Evolutionary conservation across 2,113 vertebrate species (phyloP).

Genomic region (Podarcis raffonei): DNA sequence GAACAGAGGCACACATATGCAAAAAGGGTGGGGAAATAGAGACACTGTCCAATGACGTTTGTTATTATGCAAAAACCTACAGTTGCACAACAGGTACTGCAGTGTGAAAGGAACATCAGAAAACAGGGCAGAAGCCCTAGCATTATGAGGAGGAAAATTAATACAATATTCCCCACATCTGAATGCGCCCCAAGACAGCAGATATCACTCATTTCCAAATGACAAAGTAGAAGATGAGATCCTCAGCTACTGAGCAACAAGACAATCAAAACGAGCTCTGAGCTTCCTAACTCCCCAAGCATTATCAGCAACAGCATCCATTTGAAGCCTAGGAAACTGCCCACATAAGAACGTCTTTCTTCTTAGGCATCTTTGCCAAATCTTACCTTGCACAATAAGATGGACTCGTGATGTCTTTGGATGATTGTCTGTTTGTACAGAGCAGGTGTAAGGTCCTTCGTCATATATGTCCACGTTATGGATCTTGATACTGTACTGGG

Average conservation of each 20-base stretch:
- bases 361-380: rapidly evolving
- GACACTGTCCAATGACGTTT: no score
- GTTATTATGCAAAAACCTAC: no score
- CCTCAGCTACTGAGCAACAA: not conserved
- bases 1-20: no score
- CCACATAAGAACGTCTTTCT: not conserved
- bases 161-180: no score
- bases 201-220: not conserved
- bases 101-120: no score
- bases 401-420: constrained; percentile 94
- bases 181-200: no score
- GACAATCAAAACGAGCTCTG: rapidly evolving
- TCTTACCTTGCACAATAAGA: constrained; percentile 94
- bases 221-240: not conserved
- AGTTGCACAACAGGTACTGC: no score
- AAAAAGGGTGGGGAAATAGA: no score
- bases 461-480: constrained; percentile 91
- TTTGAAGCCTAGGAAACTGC: not conserved
- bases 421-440: constrained; percentile 95
- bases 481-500: constrained; percentile 98
- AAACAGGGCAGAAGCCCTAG: no score
- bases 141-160: no score
- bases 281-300: not conserved
- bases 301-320: rapidly evolving
- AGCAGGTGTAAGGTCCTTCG: constrained; percentile 95